These are phyloP conservation scores for Spicauda simplicius DNA, from an alignment of 2,888 invertebrate genomes.

Conservation along the genomic window DNA sequence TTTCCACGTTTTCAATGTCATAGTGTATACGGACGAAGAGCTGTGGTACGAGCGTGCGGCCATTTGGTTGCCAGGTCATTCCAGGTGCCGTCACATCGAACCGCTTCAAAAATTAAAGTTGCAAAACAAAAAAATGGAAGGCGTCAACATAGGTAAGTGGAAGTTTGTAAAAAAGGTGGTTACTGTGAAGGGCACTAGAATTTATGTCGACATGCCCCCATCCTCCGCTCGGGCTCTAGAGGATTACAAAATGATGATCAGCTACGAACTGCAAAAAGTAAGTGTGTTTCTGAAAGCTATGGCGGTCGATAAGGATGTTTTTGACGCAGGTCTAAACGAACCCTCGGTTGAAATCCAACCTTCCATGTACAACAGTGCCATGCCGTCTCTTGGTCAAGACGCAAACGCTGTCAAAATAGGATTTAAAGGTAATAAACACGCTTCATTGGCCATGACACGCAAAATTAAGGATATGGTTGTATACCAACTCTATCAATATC, in stretches of 20 bases:
- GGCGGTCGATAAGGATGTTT: conserved; percentile 72
- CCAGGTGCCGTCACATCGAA: conserved; percentile 59
- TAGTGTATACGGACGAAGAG: conserved; percentile 72
- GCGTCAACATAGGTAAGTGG: conserved; percentile 69
- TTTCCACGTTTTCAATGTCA: conserved; percentile 60
- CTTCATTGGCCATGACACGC: conserved; percentile 56
- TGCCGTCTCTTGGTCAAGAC: conserved; percentile 60
- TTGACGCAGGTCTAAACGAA: conserved; percentile 66
- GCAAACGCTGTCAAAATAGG: conserved; percentile 60
- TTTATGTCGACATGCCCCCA: conserved; percentile 77
- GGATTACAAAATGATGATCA: conserved; percentile 65
- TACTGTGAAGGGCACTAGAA: conserved; percentile 64
- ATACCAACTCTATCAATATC: conserved; percentile 65
- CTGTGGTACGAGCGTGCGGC: conserved; percentile 76
- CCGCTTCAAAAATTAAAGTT: conserved; percentile 68
- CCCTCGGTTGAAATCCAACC: conserved; percentile 47
- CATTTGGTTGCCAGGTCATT: conserved; percentile 75
- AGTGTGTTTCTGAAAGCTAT: conserved; percentile 68
- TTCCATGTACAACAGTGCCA: conserved; percentile 53
- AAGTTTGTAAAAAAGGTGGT: conserved; percentile 72
- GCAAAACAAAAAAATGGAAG: conserved; percentile 64
- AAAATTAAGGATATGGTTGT: conserved; percentile 70
- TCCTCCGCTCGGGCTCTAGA: conserved; percentile 69
- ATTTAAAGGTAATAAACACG: conserved; percentile 58
- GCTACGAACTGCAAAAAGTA: conserved; percentile 75